Evolutionary conservation across 23 tunicate species (phyloP), one percentile per base, ranked within the genome.

Genomic region (Ciona savignyi): DNA sequence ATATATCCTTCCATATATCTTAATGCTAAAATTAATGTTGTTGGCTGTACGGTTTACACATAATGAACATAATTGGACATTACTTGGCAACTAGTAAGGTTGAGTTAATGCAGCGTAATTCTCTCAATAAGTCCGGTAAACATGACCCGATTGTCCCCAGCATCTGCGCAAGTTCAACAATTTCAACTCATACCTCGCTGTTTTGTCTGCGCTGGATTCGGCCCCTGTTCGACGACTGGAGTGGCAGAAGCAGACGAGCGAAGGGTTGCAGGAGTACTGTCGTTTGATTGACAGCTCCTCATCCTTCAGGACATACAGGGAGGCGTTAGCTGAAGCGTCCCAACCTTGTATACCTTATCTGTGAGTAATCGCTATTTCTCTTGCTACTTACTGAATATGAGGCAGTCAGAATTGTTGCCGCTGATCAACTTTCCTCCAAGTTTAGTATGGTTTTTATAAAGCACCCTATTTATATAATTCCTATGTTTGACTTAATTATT

Each of bases 171-270:
- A 86, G 30, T 64, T 84, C 28, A 91, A 91, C 79, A 91, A 91
- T 75, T 91, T 91, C 80, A 91, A 91, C 61, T 91, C 97, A 22
- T 91, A 91, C 78, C 74, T 91, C 35, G 91, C 97, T 24, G 89
- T 91, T 34, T 67, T 91, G 21, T 91, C 97, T 32, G 97, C 97
- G 24, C 82, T 91, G 0, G 97, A 91, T 63, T 80, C 86, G 2
- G 97, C 97, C 2, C 91, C 97, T 23, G 86, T 91, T 32, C 80
- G 97, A 3, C 72, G 97, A 4, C 34, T 91, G 51, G 97, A 91
- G 65, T 91, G 97, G 97, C 97, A 91, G 68, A 70, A 70, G 25
- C 93, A 85, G 66, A 91, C 97, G 0, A 83, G 79, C 4, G 96
- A 89, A 33, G 96, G 96, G 3, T 48, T 89, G 81, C 90, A 87